Evolutionary conservation across 2,113 vertebrate species (phyloP).

Genomic region (Prionailurus bengalensis): DNA sequence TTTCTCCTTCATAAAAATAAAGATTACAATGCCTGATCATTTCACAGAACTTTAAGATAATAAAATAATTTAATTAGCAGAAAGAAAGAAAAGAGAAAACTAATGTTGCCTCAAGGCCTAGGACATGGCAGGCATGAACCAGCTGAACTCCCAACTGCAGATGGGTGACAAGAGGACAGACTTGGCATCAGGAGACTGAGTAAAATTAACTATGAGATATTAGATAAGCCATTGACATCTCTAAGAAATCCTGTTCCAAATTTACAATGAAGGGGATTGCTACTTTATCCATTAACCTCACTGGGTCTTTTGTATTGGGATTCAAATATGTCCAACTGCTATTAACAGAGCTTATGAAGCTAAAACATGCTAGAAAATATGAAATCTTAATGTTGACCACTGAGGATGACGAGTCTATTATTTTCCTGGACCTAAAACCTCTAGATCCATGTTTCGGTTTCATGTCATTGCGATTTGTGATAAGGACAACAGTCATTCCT

Average conservation of each 20-base stretch:
- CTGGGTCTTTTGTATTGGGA: not conserved
- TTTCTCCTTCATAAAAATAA: not conserved
- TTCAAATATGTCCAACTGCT: not conserved
- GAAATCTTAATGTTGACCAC: not conserved
- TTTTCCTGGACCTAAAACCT: not conserved
- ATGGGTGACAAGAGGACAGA: not conserved
- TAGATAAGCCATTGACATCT: not conserved
- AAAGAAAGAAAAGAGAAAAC: not conserved
- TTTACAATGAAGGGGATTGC: not conserved
- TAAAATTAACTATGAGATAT: not conserved
- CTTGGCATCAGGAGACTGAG: not conserved
- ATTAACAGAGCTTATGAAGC: not conserved
- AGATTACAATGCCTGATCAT: not conserved
- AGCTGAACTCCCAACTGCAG: not conserved
- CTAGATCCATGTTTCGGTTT: not conserved
- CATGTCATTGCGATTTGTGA: not conserved
- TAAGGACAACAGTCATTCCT: not conserved
- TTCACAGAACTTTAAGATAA: not conserved
- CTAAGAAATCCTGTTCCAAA: not conserved
- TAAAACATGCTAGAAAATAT: conserved; percentile 9
- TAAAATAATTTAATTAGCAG: not conserved
- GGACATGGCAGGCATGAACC: no score
- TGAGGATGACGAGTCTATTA: not conserved
- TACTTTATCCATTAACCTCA: not conserved
- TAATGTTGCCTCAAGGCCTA: not conserved